Evolutionary conservation across 1,140 invertebrate genomes (phyloP).

Genomic region (Drosophila dunni): DNA sequence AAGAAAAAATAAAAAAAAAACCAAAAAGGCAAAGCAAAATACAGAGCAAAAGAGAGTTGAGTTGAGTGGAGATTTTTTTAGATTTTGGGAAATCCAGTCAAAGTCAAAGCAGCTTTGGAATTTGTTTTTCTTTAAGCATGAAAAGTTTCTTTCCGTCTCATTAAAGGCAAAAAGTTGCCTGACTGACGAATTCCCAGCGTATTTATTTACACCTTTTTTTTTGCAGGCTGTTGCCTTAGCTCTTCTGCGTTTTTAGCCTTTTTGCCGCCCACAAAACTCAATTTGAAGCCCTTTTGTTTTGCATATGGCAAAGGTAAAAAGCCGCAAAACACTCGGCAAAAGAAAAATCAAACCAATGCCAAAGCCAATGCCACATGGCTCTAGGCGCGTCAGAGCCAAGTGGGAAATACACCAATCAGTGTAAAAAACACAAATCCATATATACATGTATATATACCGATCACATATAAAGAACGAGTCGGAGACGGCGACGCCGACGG

Average conservation of each 20-base stretch:
- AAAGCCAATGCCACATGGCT: slow-evolving; percentile 75
- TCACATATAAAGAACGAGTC: slow-evolving; percentile 9
- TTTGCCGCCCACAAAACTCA: slow-evolving; percentile 46
- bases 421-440: slow-evolving; percentile 64
- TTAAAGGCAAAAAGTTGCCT: slow-evolving; percentile 63
- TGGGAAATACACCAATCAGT: slow-evolving; percentile 82
- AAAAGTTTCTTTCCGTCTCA: slow-evolving; percentile 76
- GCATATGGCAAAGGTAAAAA: slow-evolving; percentile 75
- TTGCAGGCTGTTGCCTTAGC: not conserved
- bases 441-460: not conserved
- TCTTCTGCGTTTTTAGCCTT: not conserved
- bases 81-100: slow-evolving; percentile 30
- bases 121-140: slow-evolving; percentile 44
- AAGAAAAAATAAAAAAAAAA: slow-evolving; percentile 21
- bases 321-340: slow-evolving; percentile 29
- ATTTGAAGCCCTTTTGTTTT: slow-evolving; percentile 67
- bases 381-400: slow-evolving; percentile 72
- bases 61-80: not conserved
- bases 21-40: slow-evolving; percentile 34
- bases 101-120: slow-evolving; percentile 65
- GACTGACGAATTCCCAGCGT: slow-evolving; percentile 68
- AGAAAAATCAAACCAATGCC: slow-evolving; percentile 26
- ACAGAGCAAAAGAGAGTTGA: not conserved
- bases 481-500: slow-evolving; percentile 7
- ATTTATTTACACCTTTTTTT: slow-evolving; percentile 78